phyloP scores from a whole-genome alignment of 2,888 invertebrate species.

The Pteria penguin region DNA sequence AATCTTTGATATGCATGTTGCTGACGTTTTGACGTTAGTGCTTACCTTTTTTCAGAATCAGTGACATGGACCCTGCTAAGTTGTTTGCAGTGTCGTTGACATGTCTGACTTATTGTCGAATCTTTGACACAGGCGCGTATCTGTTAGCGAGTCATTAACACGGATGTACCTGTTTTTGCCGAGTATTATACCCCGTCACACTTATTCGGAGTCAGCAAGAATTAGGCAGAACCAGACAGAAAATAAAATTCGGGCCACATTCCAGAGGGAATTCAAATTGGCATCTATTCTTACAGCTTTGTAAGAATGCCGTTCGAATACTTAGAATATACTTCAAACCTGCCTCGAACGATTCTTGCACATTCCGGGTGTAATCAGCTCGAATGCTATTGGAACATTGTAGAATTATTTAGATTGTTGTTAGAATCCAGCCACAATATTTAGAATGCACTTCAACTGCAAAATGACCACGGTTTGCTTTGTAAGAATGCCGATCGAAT shows the following conservation, averaged over 20 bases:
- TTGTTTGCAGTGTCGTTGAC: no score
- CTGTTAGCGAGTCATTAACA: no score
- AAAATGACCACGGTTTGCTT: background rate
- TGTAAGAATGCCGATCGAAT: no score
- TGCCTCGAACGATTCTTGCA: background rate
- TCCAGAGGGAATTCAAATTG: background rate
- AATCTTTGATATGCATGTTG: no score
- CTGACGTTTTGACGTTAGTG: no score
- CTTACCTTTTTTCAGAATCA: no score
- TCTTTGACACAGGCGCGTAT: no score
- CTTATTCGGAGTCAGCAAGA: background rate
- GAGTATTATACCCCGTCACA: background rate
- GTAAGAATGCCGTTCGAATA: no score
- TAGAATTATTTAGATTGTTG: background rate
- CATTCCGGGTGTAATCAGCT: background rate
- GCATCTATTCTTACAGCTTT: background rate
- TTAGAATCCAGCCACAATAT: background rate
- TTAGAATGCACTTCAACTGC: background rate
- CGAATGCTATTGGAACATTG: background rate
- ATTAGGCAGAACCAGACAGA: background rate
- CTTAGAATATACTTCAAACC: no score
- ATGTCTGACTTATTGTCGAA: no score
- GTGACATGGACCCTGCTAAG: no score
- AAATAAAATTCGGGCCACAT: background rate
- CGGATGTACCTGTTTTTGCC: no score